These are phyloP conservation scores for Liopterus haemorrhoidalis DNA, from an alignment of 2,888 invertebrate genomes.

Conservation along the genomic window DNA sequence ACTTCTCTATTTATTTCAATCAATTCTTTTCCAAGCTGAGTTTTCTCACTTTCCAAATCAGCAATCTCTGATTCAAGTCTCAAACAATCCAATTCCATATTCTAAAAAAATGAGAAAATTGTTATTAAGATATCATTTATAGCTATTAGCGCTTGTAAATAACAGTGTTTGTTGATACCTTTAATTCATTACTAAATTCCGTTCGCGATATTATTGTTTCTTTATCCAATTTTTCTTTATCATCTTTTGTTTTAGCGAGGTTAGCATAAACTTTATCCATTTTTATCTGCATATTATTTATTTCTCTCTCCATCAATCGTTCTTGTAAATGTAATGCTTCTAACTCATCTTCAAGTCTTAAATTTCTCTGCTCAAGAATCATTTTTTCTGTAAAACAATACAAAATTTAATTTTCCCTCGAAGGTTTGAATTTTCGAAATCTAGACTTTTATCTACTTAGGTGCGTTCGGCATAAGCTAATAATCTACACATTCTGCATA, in stretches of 20 bases:
- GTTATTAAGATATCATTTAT: background rate
- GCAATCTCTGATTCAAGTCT: constrained; percentile 63
- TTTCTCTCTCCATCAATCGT: constrained; percentile 52
- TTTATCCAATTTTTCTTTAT: constrained; percentile 51
- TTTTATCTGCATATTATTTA: constrained; percentile 57
- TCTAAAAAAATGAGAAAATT: constrained; percentile 44
- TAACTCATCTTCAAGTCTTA: constrained; percentile 61
- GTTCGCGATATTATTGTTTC: constrained; percentile 51
- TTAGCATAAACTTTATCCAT: constrained; percentile 55
- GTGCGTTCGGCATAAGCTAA: no score
- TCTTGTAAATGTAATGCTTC: constrained; percentile 54
- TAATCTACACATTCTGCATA: no score
- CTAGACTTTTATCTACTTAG: no score
- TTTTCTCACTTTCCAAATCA: constrained; percentile 60
- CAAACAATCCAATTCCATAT: constrained; percentile 62
- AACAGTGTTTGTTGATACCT: constrained; percentile 45
- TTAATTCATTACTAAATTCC: constrained; percentile 50
- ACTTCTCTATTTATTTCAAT: constrained; percentile 60
- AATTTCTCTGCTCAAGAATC: constrained; percentile 68
- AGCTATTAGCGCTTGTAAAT: background rate
- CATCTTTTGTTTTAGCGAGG: constrained; percentile 51
- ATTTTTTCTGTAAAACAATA: constrained; percentile 44
- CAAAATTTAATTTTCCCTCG: no score
- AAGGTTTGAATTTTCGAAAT: no score
- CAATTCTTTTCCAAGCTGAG: constrained; percentile 56